Evolutionary conservation across 2,888 invertebrate species (phyloP), one percentile per base, ranked within the genome.

Genomic region (Drosophila limbata): DNA sequence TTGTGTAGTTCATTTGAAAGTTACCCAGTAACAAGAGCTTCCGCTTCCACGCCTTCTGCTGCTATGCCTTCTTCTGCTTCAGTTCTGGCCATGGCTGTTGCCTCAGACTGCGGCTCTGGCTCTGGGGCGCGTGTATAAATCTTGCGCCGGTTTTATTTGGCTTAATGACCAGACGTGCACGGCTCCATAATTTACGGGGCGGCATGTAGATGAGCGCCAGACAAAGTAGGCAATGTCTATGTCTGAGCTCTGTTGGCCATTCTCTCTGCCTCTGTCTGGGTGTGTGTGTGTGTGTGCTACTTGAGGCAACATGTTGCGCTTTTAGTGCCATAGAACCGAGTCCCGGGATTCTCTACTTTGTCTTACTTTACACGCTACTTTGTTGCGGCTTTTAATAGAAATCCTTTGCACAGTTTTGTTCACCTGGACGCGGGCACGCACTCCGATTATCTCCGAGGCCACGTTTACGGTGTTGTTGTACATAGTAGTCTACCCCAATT

Each of bases 141-240:
- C 90, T 90, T 91, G 81, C 84, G 90, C 88, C 83, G 91, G 90
- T 90, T 90, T 88, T 89, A 90, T 91, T 90, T 89, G 88, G 90
- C 91, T 91, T 91, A 90, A 91, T 91, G 91, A 91, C 91, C 91
- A 91, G 91, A 91, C 91, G 91, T 91, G 91, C 90, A 87, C 87
- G 77, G 81, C 78, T 85, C 84, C 84, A 87, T 90, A 91, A 91
- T 91, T 90, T 91, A 90, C 88, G 69, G 79, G 73, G 76, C 70
- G 79, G 81, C 85, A 82, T 84, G 85, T 84, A 85, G 85, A 84
- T 82, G 79, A 84, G 81, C 64, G 37, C 50, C 72, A 84, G 83
- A 84, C 85, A 84, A 84, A 81, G 83, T 85, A 84, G 80, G 77
- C 83, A 83, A 79, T 72, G 81, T 73, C 79, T 78, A 69, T 56